A percentile compares a stretch with the other conserved stretches of the same genome.
Conservation (phyloP, 2,113 vertebrate genomes). For the Phycodurus eques region DNA sequence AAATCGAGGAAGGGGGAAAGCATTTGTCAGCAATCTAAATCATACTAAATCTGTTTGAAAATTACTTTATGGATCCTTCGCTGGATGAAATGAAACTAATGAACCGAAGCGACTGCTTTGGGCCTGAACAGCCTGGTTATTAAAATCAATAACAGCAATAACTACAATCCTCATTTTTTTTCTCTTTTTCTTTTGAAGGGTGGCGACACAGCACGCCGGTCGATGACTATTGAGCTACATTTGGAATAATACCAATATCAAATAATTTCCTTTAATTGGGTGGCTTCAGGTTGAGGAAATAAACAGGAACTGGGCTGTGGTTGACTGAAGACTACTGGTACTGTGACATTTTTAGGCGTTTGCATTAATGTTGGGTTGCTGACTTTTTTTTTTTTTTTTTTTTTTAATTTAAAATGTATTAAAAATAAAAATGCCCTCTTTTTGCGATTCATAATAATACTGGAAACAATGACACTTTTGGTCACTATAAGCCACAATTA, state of each 20-base stretch:
- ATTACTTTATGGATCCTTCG: constrained; percentile 56
- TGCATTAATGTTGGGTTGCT: no score
- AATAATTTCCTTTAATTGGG: constrained; percentile 59
- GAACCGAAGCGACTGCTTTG: constrained; percentile 17
- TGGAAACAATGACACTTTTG: no score
- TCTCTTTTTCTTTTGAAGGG: constrained; percentile 56
- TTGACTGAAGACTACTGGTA: constrained; percentile 12
- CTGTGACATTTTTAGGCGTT: background rate
- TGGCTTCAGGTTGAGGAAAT: constrained; percentile 37
- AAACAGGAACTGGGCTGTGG: constrained; percentile 31
- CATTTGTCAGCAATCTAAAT: constrained; percentile 38
- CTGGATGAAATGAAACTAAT: constrained; percentile 26
- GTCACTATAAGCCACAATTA: background rate
- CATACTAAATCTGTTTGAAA: constrained; percentile 45
- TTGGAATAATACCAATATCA: constrained; percentile 69
- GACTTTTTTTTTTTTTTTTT: no score
- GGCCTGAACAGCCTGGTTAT: constrained; percentile 64
- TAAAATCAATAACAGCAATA: constrained; percentile 77
- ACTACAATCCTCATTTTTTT: constrained; percentile 56
- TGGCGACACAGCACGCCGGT: constrained; percentile 42
- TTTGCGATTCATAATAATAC: no score
- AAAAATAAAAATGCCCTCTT: no score
- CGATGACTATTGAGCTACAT: constrained; percentile 71
- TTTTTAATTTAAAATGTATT: no score
- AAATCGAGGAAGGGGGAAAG: background rate